Base-by-base conservation (phyloP, 1,140 invertebrate species). In the Reticulitermes speratus region DNA sequence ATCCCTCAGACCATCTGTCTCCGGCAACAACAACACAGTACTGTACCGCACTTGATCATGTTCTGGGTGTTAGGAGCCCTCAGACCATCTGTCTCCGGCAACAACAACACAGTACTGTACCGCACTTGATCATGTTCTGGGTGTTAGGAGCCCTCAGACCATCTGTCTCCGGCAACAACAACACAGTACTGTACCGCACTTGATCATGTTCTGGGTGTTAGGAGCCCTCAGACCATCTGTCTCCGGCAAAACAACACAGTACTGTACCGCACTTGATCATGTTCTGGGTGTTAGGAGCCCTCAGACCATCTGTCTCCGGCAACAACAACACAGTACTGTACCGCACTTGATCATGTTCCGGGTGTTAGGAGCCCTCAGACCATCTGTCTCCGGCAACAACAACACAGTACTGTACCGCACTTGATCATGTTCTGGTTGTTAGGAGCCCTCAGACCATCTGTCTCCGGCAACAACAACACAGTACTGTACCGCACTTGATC, bases 11-110 rank as follows among this genome's bases (percentile, higher is more conserved):
- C 55, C 55, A 59, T 59, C 55, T 59, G 55, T 59, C 55, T 6
- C 55, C 55, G 14, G 55, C 3, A 59, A 38, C 38, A 38, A 38
- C 38, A 38, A 38, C 38, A 38, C 59, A 65, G 25, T n/a, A n/a
- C n/a, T n/a, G n/a, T n/a, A n/a, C n/a, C n/a, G n/a, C n/a, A 75
- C 65, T 75, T 75, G 65, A 75, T 25, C 65, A 75, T 75, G n/a
- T 75, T 30, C n/a, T 25, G 59, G 59, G 59, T 65, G 59, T 25
- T 65, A 65, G 59, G 19, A 19, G 19, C 59, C 59, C 59, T 23
- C 59, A 19, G 2, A 59, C 55, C 55, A 59, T 59, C 55, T 59
- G 55, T 59, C 55, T 6, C 55, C 55, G 14, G 55, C 3, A 59
- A 38, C 38, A 38, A 38, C 38, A 38, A 38, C 38, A 38, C 59